Evolutionary conservation across 2,113 vertebrate species (phyloP), one percentile per base, ranked within the genome.

Genomic region (Gracilinanus agilis): DNA sequence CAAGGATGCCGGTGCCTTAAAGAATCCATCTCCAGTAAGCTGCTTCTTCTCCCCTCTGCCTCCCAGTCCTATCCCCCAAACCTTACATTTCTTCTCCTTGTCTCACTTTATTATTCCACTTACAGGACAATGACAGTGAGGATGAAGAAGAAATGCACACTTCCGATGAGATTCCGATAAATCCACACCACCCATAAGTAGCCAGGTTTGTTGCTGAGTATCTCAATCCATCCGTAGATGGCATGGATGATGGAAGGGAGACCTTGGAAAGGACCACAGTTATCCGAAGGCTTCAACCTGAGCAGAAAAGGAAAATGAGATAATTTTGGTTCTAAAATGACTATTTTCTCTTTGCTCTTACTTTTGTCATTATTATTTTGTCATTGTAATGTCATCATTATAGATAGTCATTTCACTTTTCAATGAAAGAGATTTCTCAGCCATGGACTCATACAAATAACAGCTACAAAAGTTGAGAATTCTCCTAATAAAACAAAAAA

Each of bases 251-350:
- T 98, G 4, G 93, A 98, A 92, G 96, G 25, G 92, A 99, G 98
- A 1, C 99, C 98, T 96, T 98, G 98, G 95, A 99, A 99, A 0
- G 99, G 99, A 0, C 99, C 99, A 53, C 99, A 99, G 0, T 54
- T 54, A n/a, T 98, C 54, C 0, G 99, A 99, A 40, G 99, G 99
- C 3, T 98, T 98, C 96, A 99, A 94, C 1, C 99, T 99, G 89
- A 16, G 93, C 93, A 92, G 19, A 92, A 21, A 67, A 94, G 58
- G 95, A 83, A 92, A 40, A 58, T 90, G 16, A 4, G 3, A 34
- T 3, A 55, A 0, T 75, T 23, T 24, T 34, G 40, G 21, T 54
- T 88, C 53, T 9, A 90, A 8, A 95, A 58, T 53, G 90, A 24
- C 25, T 7, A 21, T 2, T 24, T 67, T n/a, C 44, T 29, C 91